A percentile compares a stretch with the other conserved stretches of the same genome.
Evolutionary conservation across 2,113 vertebrate species (phyloP).

Genomic region (Fregetta grallaria): DNA sequence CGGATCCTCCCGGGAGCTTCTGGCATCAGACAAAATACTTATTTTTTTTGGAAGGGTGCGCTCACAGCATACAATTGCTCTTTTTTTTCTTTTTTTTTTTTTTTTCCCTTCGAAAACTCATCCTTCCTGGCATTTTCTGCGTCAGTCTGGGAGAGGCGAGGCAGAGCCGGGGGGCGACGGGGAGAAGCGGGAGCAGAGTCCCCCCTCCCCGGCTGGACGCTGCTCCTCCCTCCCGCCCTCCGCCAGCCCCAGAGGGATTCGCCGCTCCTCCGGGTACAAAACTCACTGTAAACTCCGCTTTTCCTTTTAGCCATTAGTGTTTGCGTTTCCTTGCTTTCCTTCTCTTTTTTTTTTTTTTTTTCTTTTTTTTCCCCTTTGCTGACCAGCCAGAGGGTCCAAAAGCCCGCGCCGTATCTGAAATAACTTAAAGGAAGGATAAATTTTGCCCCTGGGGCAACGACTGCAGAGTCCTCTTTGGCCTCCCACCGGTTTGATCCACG

Average conservation of each 20-base stretch:
- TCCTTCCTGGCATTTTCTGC: not conserved
- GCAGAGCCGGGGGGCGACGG: not conserved
- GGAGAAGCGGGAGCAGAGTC: not conserved
- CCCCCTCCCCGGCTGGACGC: not conserved
- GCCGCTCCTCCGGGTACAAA: not conserved
- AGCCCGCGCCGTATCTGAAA: not conserved
- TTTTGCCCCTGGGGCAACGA: not conserved
- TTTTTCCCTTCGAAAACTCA: not conserved
- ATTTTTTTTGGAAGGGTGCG: too few species aligned
- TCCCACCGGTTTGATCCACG: not conserved
- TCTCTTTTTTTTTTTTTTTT: not conserved
- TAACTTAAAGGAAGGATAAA: not conserved
- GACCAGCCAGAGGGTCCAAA: not conserved
- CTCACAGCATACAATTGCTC: not conserved
- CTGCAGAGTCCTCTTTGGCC: not conserved
- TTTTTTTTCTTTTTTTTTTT: too few species aligned
- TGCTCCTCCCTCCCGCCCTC: not conserved
- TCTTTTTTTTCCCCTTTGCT: not conserved
- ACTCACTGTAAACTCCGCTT: not conserved
- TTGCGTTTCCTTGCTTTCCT: not conserved
- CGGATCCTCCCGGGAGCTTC: not conserved
- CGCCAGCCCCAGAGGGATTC: too few species aligned
- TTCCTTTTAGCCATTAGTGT: not conserved
- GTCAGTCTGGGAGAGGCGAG: not conserved
- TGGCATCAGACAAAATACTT: too few species aligned